A percentile compares a stretch with the other conserved stretches of the same genome.
Conservation (phyloP, 2,797 vertebrate species). For the Onychomys leucogaster region DNA sequence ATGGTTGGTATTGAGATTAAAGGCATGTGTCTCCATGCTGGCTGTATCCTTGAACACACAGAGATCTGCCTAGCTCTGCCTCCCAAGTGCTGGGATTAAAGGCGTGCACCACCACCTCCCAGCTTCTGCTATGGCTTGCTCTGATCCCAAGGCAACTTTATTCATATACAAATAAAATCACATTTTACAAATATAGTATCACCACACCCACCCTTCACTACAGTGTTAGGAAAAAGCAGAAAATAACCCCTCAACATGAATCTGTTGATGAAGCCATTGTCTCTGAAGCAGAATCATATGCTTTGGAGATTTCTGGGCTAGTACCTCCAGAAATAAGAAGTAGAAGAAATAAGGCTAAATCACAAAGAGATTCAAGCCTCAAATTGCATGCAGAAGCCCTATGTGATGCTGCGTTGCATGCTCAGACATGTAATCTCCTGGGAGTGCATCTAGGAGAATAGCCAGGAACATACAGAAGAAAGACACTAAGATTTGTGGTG, state of each 20-base stretch:
- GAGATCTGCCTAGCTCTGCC: too few species aligned
- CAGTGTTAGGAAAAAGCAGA: constrained; percentile 74
- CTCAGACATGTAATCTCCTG: constrained; percentile 77
- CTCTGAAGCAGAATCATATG: constrained; percentile 92
- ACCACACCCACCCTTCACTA: constrained; percentile 38
- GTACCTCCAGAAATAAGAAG: constrained; percentile 75
- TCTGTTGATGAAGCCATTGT: constrained; percentile 85
- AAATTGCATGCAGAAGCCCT: constrained; percentile 71
- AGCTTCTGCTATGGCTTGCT: too few species aligned
- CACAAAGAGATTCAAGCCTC: neutral
- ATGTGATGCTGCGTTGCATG: constrained; percentile 87
- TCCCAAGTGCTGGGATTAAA: too few species aligned
- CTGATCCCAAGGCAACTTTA: too few species aligned
- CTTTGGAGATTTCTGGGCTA: constrained; percentile 86
- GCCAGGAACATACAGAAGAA: constrained; percentile 81
- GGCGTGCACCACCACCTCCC: too few species aligned
- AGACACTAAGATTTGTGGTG: neutral
- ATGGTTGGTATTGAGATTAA: too few species aligned
- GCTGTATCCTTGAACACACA: too few species aligned
- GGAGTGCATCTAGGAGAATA: constrained; percentile 74
- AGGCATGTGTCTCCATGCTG: too few species aligned
- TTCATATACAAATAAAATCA: too few species aligned
- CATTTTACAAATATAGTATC: too few species aligned
- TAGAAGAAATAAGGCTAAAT: constrained; percentile 75
- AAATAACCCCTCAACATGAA: constrained; percentile 64